Base-by-base conservation (phyloP, 2,113 vertebrate species). In the Nycticorax nycticorax region DNA sequence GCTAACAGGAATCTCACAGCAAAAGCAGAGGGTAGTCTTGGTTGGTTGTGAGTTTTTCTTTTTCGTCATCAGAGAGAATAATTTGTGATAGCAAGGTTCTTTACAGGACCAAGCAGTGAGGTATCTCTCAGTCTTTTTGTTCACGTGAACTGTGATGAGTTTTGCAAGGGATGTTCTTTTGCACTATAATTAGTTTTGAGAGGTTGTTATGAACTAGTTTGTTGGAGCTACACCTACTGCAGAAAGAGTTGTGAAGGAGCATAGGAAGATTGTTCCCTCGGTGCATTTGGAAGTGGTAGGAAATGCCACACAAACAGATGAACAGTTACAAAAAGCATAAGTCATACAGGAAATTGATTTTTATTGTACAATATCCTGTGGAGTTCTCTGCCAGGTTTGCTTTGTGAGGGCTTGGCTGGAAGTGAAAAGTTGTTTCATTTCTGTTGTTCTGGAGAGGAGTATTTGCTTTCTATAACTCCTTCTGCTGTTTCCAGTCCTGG, bases 291-390 rank as follows among this genome's bases (percentile, higher is more conserved):
- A 84, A 75, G 33, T 32, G 32, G n/a, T 23, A 80, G 48, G 41
- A 91, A 91, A 73, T 59, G 27, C 57, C 78, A 85, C 26, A 39
- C 35, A 72, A 94, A 85, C 18, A 86, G 53, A 89, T 64, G 22
- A 92, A n/a, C 22, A 57, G 33, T 68, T 88, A 52, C 45, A 84
- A 56, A 82, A 85, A 57, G 10, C 22, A 63, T 39, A 87, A 81
- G 37, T 72, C 32, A 71, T 43, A 56, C 2, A 66, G 52, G 52
- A 88, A 86, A 93, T 60, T 52, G 2, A 5, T n/a, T 92, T 95
- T 89, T 69, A 39, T 77, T 73, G 26, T 39, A 73, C 20, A 57
- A 24, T 73, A 79, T 73, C 57, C 21, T 53, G 8, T 21, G 33
- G 78, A 94, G 69, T 64, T 41, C 24, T n/a, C 48, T 88, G 35